Percentiles rank a stretch among this genome's conserved stretches.
Conservation (phyloP, 2,113 vertebrate genomes). For the Pygoscelis antarcticus region DNA sequence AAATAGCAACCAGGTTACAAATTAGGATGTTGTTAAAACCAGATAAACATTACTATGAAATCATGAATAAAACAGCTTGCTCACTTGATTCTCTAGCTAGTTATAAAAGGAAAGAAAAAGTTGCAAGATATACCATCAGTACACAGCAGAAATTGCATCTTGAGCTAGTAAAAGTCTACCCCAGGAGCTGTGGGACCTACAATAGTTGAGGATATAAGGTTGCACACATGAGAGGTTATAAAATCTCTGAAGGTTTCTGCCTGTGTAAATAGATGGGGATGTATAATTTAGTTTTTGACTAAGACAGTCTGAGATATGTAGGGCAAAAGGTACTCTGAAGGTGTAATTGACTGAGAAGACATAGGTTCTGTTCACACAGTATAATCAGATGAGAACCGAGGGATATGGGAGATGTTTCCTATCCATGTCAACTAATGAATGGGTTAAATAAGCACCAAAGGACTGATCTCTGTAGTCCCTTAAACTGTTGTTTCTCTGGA, state of each 20-base stretch:
- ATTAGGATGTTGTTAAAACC: neutral
- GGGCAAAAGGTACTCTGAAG: neutral
- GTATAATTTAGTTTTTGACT: neutral
- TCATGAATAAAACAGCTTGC: neutral
- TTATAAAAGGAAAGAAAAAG: neutral
- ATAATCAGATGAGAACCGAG: neutral
- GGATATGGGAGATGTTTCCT: neutral
- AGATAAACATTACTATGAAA: neutral
- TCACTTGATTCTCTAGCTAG: neutral
- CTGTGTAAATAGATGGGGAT: neutral
- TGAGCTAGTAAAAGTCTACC: neutral
- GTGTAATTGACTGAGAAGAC: neutral
- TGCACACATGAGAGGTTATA: neutral
- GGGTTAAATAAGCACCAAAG: neutral
- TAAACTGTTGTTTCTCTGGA: neutral
- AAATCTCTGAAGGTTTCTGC: neutral
- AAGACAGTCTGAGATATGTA: fast-evolving
- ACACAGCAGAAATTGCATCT: neutral
- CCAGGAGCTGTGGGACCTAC: neutral
- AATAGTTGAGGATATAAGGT: neutral
- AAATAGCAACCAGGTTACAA: neutral
- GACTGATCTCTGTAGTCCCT: neutral
- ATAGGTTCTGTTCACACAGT: neutral
- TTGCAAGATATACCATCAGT: neutral
- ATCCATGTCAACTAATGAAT: fast-evolving